Evolutionary conservation across 2,888 invertebrate genomes (phyloP).

Genomic region (Rhopalosiphum nymphaeae): DNA sequence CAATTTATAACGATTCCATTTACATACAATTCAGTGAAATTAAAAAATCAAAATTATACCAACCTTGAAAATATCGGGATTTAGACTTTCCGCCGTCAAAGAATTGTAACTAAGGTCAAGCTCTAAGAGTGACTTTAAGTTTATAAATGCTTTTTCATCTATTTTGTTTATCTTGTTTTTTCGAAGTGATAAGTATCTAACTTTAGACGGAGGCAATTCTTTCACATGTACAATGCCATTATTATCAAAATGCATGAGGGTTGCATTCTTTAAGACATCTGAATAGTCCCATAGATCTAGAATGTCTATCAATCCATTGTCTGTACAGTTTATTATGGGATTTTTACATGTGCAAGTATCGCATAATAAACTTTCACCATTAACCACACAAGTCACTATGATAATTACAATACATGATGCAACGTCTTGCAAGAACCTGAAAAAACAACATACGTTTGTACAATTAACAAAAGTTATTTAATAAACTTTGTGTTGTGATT

Average conservation of each 20-base stretch:
- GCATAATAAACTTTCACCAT: constrained; percentile 30
- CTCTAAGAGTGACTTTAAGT: constrained; percentile 75
- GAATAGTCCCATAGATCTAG: constrained; percentile 34
- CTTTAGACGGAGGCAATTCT: constrained; percentile 72
- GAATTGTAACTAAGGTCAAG: constrained; percentile 81
- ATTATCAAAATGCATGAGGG: constrained; percentile 70
- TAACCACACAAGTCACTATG: not conserved
- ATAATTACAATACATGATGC: constrained; percentile 14
- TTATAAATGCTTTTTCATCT: constrained; percentile 76
- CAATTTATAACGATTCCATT: not conserved
- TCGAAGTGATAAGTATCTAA: constrained; percentile 76
- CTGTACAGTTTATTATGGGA: constrained; percentile 45
- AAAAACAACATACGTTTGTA: not conserved
- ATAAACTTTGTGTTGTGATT: not conserved
- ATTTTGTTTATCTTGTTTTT: constrained; percentile 77
- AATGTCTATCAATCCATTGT: constrained; percentile 6
- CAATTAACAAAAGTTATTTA: not conserved
- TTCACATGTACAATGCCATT: constrained; percentile 73
- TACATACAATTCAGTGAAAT: not conserved
- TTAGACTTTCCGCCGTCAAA: constrained; percentile 75
- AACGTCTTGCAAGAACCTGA: constrained; percentile 7
- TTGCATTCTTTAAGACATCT: not conserved
- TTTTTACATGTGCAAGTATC: constrained; percentile 49
- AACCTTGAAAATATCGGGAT: constrained; percentile 80
- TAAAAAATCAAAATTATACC: constrained; percentile 67